These are phyloP conservation scores for Chirona hameri DNA, from an alignment of 2,888 invertebrate species.

Conservation along the genomic window DNA sequence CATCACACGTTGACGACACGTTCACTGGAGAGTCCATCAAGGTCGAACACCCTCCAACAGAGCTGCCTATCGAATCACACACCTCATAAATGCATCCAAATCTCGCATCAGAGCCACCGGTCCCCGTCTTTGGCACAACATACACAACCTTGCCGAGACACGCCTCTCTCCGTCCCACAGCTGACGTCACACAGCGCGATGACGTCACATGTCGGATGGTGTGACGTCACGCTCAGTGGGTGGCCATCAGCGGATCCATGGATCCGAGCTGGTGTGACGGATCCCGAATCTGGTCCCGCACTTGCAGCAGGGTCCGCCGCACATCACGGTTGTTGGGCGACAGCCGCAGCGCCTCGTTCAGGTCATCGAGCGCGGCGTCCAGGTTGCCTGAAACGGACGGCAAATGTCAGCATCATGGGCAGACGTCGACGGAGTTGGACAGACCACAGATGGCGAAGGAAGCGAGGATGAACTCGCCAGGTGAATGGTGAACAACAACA, in stretches of 20 bases:
- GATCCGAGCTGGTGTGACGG: background rate
- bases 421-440: background rate
- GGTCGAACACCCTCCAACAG: background rate
- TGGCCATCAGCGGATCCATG: background rate
- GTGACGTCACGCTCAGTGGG: background rate
- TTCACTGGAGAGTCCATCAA: background rate
- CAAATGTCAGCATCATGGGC: background rate
- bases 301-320: constrained; percentile 64
- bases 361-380: constrained; percentile 72
- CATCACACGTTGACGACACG: background rate
- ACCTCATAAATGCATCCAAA: background rate
- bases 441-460: background rate
- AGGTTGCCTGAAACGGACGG: constrained; percentile 53
- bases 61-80: background rate
- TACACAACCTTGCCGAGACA: background rate
- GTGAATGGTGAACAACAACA: background rate
- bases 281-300: constrained; percentile 66
- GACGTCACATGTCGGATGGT: background rate
- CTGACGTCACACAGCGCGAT: background rate
- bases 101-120: too few relatives aligned
- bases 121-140: background rate
- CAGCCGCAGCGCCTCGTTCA: constrained; percentile 70
- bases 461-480: too few relatives aligned
- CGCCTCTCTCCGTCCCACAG: background rate
- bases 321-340: constrained; percentile 69